Percentiles rank a stretch among this genome's conserved stretches.
phyloP scores from a whole-genome alignment of 1,140 invertebrate species.

The Halyomorpha halys region DNA sequence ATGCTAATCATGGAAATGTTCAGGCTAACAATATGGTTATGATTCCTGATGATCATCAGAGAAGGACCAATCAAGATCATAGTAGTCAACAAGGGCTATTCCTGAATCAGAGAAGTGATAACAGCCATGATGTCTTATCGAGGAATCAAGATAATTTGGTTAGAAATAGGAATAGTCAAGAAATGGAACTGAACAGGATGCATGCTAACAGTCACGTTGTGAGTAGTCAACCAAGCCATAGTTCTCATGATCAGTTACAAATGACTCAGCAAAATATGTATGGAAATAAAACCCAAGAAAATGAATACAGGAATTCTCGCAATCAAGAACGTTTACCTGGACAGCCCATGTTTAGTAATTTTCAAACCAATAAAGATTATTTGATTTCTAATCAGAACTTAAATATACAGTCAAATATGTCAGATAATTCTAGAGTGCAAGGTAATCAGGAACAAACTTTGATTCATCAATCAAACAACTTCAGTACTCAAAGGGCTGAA shows the following conservation, averaged over 20 bases:
- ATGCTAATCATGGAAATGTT: neutral
- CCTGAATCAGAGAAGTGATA: neutral
- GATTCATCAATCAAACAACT: too few species aligned
- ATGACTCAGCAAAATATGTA: neutral
- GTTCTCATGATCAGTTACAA: neutral
- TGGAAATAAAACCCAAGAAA: neutral
- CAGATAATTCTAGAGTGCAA: too few species aligned
- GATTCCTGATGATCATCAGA: neutral
- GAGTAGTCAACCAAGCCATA: neutral
- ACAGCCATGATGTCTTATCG: neutral
- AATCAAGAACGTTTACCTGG: too few species aligned
- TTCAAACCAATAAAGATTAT: too few species aligned
- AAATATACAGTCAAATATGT: too few species aligned
- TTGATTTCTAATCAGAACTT: too few species aligned
- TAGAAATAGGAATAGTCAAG: neutral
- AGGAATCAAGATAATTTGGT: neutral
- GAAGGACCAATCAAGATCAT: neutral
- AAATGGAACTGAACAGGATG: neutral
- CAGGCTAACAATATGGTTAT: neutral
- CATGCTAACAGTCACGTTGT: neutral
- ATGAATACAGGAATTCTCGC: neutral
- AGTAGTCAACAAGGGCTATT: neutral
- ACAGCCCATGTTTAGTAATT: too few species aligned
- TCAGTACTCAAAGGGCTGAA: too few species aligned
- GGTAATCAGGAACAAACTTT: too few species aligned